Evolutionary conservation across 1,140 invertebrate species (phyloP).

Genomic region (Daktulosphaira vitifoliae): DNA sequence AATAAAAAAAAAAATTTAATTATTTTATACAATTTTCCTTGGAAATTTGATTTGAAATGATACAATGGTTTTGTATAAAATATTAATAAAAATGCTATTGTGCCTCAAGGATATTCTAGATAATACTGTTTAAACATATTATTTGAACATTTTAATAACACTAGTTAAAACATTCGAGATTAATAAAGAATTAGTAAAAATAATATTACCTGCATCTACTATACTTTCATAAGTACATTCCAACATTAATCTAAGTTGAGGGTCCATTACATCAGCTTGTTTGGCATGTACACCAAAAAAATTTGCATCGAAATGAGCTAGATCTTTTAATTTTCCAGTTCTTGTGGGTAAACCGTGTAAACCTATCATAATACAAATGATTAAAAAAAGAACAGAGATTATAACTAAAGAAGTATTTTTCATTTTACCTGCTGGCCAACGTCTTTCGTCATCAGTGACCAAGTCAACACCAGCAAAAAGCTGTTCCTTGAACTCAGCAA

Average conservation of each 20-base stretch:
- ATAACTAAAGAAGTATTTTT: not conserved
- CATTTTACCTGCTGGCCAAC: conserved; percentile 60
- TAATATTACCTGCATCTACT: conserved; percentile 68
- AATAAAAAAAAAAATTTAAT: no score
- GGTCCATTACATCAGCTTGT: conserved; percentile 92
- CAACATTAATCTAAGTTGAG: conserved; percentile 80
- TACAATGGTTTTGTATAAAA: no score
- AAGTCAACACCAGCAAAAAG: conserved; percentile 79
- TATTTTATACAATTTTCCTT: no score
- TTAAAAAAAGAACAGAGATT: not conserved
- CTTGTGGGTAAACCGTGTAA: conserved; percentile 73
- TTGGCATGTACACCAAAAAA: conserved; percentile 91
- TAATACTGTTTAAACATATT: no score
- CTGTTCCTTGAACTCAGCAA: conserved; percentile 81
- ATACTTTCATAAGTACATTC: conserved; percentile 93
- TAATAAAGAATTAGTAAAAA: no score
- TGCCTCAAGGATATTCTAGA: no score
- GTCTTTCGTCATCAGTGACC: conserved; percentile 73
- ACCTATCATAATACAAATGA: conserved; percentile 38
- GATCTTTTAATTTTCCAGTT: conserved; percentile 81
- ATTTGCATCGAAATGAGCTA: conserved; percentile 79
- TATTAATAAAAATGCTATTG: no score
- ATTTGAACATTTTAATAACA: no score
- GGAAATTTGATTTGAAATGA: no score
- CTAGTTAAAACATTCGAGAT: no score